Percentiles rank a stretch among this genome's conserved stretches.
These are phyloP conservation scores for Atherinosoma microstoma DNA, from an alignment of 2,797 vertebrate genomes.

Conservation along the genomic window DNA sequence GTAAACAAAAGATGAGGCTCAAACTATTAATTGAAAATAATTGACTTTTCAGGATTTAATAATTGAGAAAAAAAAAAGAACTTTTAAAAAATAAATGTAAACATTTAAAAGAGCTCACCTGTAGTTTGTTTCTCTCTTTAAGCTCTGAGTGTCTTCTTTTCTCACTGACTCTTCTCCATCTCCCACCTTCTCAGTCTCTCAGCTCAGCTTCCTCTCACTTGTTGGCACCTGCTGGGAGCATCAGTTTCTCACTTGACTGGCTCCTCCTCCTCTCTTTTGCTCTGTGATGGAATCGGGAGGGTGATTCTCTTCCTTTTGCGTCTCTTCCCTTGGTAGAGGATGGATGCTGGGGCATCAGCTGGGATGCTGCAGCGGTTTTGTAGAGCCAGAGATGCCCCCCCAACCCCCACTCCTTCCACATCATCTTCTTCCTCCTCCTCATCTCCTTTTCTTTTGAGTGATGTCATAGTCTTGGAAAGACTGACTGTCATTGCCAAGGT, in stretches of 20 bases:
- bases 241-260: conserved; percentile 75
- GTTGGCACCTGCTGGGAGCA: conserved; percentile 84
- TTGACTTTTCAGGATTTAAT: background rate
- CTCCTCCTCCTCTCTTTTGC: conserved; percentile 69
- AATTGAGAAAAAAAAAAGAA: no score
- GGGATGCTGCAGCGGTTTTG: conserved; percentile 76
- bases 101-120: conserved; percentile 59
- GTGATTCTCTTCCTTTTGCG: conserved; percentile 57
- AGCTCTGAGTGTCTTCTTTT: conserved; percentile 59
- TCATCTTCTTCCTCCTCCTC: conserved; percentile 39
- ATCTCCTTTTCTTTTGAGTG: conserved; percentile 62
- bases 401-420: conserved; percentile 1
- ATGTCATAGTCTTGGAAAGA: conserved; percentile 72
- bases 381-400: conserved; percentile 51
- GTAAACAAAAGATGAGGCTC: background rate
- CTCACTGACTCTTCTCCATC: conserved; percentile 79
- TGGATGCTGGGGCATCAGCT: conserved; percentile 68
- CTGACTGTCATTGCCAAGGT: conserved; percentile 75
- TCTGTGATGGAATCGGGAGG: conserved; percentile 66
- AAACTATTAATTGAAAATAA: background rate
- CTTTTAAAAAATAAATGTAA: background rate
- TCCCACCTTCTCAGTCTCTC: conserved; percentile 47
- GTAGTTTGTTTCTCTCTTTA: conserved; percentile 34
- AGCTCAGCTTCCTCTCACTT: conserved; percentile 75
- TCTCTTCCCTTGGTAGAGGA: conserved; percentile 65